Base-by-base conservation (phyloP, 2,113 vertebrate species). In the Microcebus griseorufus region DNA sequence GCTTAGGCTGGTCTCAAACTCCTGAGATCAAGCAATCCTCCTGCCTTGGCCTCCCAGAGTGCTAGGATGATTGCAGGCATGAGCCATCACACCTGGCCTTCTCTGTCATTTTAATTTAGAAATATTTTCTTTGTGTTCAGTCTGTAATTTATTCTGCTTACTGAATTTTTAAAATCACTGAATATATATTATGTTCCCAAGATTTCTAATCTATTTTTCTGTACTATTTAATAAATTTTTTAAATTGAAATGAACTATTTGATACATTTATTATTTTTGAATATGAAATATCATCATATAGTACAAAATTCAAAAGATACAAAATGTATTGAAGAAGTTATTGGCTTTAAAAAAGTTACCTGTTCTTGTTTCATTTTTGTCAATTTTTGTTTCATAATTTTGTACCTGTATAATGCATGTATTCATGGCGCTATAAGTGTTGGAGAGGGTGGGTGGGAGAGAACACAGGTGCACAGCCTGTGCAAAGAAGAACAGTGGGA, bases 301-400 rank as follows among this genome's bases (percentile, higher is more conserved):
- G 53, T 37, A 60, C n/a, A 92, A 83, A 72, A 93, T 80, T 94
- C n/a, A 84, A 94, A 87, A 65, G 22, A 37, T 42, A 45, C 8
- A 79, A 91, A 95, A 78, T 65, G 45, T 39, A 69, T 23, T 79
- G 25, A 84, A 91, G 51, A 87, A 16, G 12, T 69, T 69, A 84
- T 53, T 69, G 32, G 37, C 80, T 88, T 90, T 34, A 6, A 62
- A 69, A 60, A 45, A 55, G 11, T 6, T 42, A 37, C 11, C 83
- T 93, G 72, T 92, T 96, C 62, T 96, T 96, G 48, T 85, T 93
- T 90, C 23, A 73, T 78, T 95, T 96, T 88, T 90, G 53, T 93
- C 82, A 29, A 27, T 64, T 91, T 95, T 88, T 87, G 55, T 87
- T 78, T 95, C 51, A 45, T 89, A 75, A 73, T 29, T 93, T 82